phyloP scores from a whole-genome alignment of 1,140 invertebrate species.

The Aporrectodea caliginosa region DNA sequence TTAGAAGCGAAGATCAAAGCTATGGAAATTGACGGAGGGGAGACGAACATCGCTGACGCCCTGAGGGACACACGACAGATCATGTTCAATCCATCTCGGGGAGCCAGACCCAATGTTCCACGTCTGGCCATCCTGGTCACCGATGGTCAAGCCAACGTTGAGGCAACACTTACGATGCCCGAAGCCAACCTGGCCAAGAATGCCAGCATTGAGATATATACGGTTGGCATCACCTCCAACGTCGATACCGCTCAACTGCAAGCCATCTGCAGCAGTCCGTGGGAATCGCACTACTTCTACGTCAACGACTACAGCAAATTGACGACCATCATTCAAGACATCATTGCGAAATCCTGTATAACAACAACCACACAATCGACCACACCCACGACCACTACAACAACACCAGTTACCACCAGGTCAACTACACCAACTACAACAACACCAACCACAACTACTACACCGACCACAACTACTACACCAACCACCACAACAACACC shows the following conservation, averaged over 20 bases:
- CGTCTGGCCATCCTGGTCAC: constrained; percentile 27
- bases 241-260: neutral
- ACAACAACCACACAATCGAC: neutral
- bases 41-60: constrained; percentile 20
- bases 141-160: constrained; percentile 26
- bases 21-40: constrained; percentile 16
- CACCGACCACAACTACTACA: neutral
- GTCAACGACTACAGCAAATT: neutral
- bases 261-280: neutral
- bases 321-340: neutral
- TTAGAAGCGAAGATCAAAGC: constrained; percentile 3
- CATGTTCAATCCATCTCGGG: constrained; percentile 8
- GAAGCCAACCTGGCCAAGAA: constrained; percentile 18
- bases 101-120: constrained; percentile 2
- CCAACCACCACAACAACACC: neutral
- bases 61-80: neutral
- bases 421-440: neutral
- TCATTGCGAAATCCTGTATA: neutral
- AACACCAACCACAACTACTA: neutral
- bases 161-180: neutral
- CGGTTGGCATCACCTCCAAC: constrained; percentile 17
- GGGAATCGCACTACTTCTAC: neutral
- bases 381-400: neutral
- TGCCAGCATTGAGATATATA: constrained; percentile 7
- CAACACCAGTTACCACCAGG: neutral